Evolutionary conservation across 2,888 invertebrate species (phyloP).

Genomic region (Bombylius major): DNA sequence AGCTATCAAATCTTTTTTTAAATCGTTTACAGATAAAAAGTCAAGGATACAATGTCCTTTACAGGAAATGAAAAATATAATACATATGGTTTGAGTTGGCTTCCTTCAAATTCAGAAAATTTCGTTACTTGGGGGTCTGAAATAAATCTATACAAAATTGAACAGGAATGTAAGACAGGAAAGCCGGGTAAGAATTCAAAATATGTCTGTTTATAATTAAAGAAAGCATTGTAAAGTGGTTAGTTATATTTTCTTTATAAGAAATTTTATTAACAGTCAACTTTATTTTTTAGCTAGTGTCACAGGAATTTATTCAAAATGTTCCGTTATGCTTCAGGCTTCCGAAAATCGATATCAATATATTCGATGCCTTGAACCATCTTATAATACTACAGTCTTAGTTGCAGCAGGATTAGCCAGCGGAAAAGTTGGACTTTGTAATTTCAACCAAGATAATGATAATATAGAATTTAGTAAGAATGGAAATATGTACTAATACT

Average conservation of each 20-base stretch:
- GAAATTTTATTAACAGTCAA: too few species aligned
- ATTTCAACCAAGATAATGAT: slow-evolving; percentile 57
- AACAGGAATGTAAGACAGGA: slow-evolving; percentile 23
- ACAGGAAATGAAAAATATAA: neutral
- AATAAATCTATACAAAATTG: slow-evolving; percentile 72
- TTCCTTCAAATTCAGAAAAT: slow-evolving; percentile 62
- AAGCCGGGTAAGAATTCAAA: slow-evolving; percentile 18
- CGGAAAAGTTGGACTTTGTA: slow-evolving; percentile 74
- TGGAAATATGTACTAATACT: neutral
- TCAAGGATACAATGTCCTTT: too few species aligned
- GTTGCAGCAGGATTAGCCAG: slow-evolving; percentile 80
- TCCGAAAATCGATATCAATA: slow-evolving; percentile 48
- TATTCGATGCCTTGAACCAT: slow-evolving; percentile 78
- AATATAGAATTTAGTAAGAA: slow-evolving; percentile 32
- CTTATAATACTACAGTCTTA: slow-evolving; percentile 65
- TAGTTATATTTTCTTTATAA: too few species aligned
- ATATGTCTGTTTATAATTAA: too few species aligned
- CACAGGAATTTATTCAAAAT: slow-evolving; percentile 23
- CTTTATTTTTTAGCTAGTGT: neutral
- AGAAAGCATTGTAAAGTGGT: too few species aligned
- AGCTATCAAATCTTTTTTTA: too few species aligned
- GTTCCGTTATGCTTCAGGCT: slow-evolving; percentile 22
- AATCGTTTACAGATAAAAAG: too few species aligned
- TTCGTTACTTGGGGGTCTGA: slow-evolving; percentile 88
- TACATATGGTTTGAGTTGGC: slow-evolving; percentile 65